A percentile compares a stretch with the other conserved stretches of the same genome.
These are phyloP conservation scores for Agelas oroides DNA, from an alignment of 37 sponge, comb jelly and placozoan species.

Conservation along the genomic window DNA sequence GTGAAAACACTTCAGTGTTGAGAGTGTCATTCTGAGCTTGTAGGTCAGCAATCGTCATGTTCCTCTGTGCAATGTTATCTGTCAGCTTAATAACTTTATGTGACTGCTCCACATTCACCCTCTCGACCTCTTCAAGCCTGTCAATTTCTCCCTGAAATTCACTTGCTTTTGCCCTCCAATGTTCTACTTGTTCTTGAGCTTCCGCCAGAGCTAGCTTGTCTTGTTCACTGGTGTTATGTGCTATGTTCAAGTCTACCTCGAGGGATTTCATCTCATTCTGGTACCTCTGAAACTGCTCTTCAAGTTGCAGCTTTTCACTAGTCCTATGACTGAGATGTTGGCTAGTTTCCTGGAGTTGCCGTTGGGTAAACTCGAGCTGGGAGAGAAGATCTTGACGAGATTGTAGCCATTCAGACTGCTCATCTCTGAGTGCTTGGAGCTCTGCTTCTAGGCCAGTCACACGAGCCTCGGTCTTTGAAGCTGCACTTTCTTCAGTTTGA, in stretches of 20 bases:
- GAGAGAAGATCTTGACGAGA: constrained; percentile 46
- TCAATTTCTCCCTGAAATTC: constrained; percentile 9
- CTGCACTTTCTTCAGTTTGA: constrained; percentile 5
- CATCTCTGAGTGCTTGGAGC: not conserved
- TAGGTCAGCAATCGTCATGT: constrained; percentile 34
- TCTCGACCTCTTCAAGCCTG: not conserved
- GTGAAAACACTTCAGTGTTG: constrained; percentile 24
- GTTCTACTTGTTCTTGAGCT: constrained; percentile 1
- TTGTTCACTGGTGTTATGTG: constrained; percentile 21
- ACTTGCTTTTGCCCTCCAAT: constrained; percentile 1
- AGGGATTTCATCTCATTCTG: constrained; percentile 29
- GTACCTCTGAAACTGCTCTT: constrained; percentile 17
- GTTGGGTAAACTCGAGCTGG: constrained; percentile 55
- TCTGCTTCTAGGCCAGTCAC: constrained; percentile 4
- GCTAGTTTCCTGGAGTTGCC: constrained; percentile 25
- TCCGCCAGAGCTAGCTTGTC: not conserved
- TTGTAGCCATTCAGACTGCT: constrained; percentile 25
- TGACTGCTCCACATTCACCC: not conserved
- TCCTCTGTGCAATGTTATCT: constrained; percentile 30
- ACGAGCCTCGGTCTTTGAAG: constrained; percentile 7
- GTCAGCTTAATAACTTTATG: not conserved
- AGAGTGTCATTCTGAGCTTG: constrained; percentile 30
- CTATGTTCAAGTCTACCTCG: constrained; percentile 47
- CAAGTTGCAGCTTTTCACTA: constrained; percentile 11
- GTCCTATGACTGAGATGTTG: not conserved